Evolutionary conservation across 1,140 invertebrate genomes (phyloP).

Genomic region (Teleogryllus occipitalis): DNA sequence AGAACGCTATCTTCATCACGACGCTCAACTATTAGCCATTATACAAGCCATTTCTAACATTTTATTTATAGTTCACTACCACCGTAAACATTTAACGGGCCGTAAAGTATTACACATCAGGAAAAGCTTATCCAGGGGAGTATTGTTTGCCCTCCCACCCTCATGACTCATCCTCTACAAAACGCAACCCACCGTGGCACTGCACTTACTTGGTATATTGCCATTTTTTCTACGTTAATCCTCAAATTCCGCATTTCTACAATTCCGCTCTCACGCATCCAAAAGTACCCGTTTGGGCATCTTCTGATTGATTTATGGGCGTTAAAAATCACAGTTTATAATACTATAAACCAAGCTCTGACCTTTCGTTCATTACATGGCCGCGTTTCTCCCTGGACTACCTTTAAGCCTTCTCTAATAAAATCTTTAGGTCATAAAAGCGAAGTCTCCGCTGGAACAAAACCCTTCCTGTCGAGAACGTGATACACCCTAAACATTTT

Average conservation of each 20-base stretch:
- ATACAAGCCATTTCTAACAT: too few relatives aligned
- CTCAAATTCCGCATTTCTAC: not conserved
- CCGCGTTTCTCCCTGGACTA: not conserved
- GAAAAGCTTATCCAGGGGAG: too few relatives aligned
- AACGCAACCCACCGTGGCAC: not conserved
- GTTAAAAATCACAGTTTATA: not conserved
- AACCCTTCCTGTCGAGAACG: not conserved
- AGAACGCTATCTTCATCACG: too few relatives aligned
- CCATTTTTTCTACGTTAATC: not conserved
- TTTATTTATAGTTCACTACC: too few relatives aligned
- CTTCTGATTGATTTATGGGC: not conserved
- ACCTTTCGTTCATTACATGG: not conserved
- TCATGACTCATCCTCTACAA: not conserved
- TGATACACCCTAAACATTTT: not conserved
- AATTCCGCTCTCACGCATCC: not conserved
- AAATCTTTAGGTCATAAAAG: not conserved
- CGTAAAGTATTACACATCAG: too few relatives aligned
- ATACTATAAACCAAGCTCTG: not conserved
- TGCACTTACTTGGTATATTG: not conserved
- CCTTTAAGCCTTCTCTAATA: slow-evolving; percentile 1
- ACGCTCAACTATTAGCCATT: too few relatives aligned
- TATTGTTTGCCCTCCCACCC: not conserved
- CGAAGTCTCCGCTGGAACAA: not conserved
- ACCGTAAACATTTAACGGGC: too few relatives aligned
- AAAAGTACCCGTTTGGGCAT: not conserved